Evolutionary conservation across 2,888 invertebrate genomes (phyloP).

Genomic region (Chromoteleia sp.): DNA sequence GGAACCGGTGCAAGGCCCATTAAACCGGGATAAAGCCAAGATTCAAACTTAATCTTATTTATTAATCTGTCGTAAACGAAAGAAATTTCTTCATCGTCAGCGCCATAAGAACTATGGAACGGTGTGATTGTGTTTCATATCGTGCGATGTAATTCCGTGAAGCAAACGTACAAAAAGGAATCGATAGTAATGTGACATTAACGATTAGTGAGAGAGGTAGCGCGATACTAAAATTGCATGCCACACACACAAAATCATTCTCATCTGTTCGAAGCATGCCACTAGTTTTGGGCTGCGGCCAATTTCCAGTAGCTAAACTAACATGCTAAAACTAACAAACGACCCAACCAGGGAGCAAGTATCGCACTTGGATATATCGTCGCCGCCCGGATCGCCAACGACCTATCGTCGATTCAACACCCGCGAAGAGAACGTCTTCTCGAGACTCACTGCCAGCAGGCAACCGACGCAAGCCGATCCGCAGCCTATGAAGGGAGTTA

Average conservation of each 20-base stretch:
- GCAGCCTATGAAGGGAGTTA: constrained; percentile 85
- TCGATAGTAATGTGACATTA: constrained; percentile 16
- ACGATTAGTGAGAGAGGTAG: neutral
- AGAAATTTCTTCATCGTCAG: constrained; percentile 58
- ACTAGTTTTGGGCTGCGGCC: constrained; percentile 21
- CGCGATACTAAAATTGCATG: constrained; percentile 62
- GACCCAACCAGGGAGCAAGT: constrained; percentile 85
- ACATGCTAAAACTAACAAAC: constrained; percentile 82
- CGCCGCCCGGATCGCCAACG: constrained; percentile 88
- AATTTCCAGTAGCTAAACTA: constrained; percentile 74
- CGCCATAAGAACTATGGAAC: constrained; percentile 17
- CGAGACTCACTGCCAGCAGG: constrained; percentile 88
- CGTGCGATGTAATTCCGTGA: constrained; percentile 47
- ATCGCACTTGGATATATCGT: constrained; percentile 86
- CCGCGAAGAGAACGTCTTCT: constrained; percentile 91
- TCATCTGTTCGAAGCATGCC: constrained; percentile 44
- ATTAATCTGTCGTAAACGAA: constrained; percentile 8
- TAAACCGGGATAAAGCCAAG: constrained; percentile 23
- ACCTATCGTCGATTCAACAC: constrained; percentile 85
- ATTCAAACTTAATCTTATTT: neutral
- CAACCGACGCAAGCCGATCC: constrained; percentile 85
- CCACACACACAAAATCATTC: constrained; percentile 23
- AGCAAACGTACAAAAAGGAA: constrained; percentile 61
- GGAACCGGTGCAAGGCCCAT: neutral
- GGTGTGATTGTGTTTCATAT: constrained; percentile 22